Evolutionary conservation across 2,888 invertebrate genomes (phyloP), one percentile per base, ranked within the genome.

Genomic region (Andrena marginata): DNA sequence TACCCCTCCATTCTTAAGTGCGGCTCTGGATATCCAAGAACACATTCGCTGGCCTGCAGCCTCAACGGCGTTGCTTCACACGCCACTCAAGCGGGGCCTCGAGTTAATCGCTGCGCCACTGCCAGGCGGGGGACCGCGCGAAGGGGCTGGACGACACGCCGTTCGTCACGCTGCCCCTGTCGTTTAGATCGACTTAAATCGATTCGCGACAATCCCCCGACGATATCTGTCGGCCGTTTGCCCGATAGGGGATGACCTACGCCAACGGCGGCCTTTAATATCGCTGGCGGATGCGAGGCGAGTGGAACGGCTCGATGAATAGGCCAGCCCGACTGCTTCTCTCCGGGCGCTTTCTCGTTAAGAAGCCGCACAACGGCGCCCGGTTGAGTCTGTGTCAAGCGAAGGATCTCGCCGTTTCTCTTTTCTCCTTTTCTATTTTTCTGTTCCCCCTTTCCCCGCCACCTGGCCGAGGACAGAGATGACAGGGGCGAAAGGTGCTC

Each of bases 341-440:
- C 68, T 72, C 60, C 42, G 42, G 71, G 64, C 67, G 77, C 26
- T 85, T 85, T 82, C 86, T 87, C 86, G 82, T 87, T 87, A 87
- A 82, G 82, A 77, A 80, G 49, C 69, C 76, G 64, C 63, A 67
- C 65, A 72, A 69, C 75, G 72, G 62, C 60, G 49, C 63, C 48
- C 49, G 59, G 76, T 81, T 74, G 79, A 78, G 80, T 82, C 76
- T 62, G 69, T 65, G 68, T 77, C 76, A 67, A 85, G 49, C 67
- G 76, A 77, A 62, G 65, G 54, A 74, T 71, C 63, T 51, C 69
- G 54, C 26, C 59, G 51, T 70, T 31, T 59, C 68, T 42, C 62
- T 63, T 70, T 65, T 33, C 16, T 35, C 1, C 13, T 16, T 71
- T 67, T 51, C 69, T 49, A 20, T 42, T 49, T 70, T 35, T 51